Percentiles rank a stretch among this genome's conserved stretches.
phyloP scores from a whole-genome alignment of 2,113 vertebrate species.

The Entomyzon cyanotis region DNA sequence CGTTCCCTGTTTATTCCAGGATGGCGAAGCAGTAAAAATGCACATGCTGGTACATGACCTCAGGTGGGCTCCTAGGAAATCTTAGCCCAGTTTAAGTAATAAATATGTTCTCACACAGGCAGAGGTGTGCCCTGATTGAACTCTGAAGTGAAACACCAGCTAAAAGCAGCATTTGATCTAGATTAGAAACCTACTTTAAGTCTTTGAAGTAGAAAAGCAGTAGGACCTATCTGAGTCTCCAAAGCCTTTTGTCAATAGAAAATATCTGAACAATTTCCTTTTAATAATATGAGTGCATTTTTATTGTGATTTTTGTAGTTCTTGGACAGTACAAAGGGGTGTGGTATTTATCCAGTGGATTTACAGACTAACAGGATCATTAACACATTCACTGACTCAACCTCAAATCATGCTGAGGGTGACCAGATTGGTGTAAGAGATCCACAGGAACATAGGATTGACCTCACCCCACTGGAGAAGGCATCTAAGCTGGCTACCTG shows the following conservation, averaged over 20 bases:
- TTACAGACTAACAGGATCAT: not conserved
- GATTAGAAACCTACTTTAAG: conserved; percentile 27
- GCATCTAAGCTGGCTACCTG: not conserved
- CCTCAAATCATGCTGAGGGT: not conserved
- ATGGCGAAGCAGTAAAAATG: not conserved
- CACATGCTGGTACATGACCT: not conserved
- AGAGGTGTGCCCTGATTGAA: not conserved
- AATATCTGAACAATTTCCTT: conserved; percentile 20
- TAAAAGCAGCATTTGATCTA: conserved; percentile 33
- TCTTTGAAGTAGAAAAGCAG: conserved; percentile 12
- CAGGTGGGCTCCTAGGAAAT: not conserved
- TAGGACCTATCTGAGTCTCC: not conserved
- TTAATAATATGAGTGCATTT: not conserved
- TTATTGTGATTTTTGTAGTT: not conserved
- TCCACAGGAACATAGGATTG: not conserved
- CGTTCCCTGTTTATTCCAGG: not conserved
- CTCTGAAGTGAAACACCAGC: conserved; percentile 3
- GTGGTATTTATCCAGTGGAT: not conserved
- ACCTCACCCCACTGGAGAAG: not conserved
- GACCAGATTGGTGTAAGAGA: not conserved
- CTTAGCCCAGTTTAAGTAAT: conserved; percentile 14
- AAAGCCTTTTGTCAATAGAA: conserved; percentile 17
- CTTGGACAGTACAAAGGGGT: not conserved
- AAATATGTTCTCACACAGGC: not conserved
- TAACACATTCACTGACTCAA: not conserved